Conservation (phyloP, 2,113 vertebrate genomes). For the Furnarius figulus region DNA sequence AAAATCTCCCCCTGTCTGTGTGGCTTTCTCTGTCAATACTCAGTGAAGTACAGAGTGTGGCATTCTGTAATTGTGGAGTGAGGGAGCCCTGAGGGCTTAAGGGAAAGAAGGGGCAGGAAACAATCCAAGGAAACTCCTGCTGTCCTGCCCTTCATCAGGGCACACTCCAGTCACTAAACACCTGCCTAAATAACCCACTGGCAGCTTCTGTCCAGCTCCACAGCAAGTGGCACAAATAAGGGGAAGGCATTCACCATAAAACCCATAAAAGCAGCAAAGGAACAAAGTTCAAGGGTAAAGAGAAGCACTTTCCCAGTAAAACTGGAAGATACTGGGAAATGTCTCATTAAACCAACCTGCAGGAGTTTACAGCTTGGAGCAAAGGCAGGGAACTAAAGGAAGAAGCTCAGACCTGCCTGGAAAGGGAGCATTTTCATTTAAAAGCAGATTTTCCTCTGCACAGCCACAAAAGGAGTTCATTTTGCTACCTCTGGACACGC, state of each 20-base stretch:
- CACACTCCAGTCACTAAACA: background rate
- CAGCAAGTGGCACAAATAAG: background rate
- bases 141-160: background rate
- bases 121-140: background rate
- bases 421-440: background rate
- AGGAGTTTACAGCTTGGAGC: background rate
- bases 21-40: background rate
- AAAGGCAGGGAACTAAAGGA: background rate
- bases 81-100: background rate
- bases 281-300: background rate
- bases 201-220: background rate
- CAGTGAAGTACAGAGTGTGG: background rate
- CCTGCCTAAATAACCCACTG: background rate
- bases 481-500: background rate
- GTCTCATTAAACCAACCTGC: background rate
- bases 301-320: background rate
- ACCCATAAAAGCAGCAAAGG: background rate
- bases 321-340: background rate
- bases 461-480: background rate
- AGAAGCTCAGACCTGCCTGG: background rate
- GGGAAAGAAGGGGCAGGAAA: background rate
- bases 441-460: background rate
- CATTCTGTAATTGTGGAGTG: background rate
- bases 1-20: fast-evolving
- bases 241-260: background rate